Percentiles rank a stretch among this genome's conserved stretches.
Evolutionary conservation across 2,113 vertebrate species (phyloP).

Genomic region (Bubo bubo): DNA sequence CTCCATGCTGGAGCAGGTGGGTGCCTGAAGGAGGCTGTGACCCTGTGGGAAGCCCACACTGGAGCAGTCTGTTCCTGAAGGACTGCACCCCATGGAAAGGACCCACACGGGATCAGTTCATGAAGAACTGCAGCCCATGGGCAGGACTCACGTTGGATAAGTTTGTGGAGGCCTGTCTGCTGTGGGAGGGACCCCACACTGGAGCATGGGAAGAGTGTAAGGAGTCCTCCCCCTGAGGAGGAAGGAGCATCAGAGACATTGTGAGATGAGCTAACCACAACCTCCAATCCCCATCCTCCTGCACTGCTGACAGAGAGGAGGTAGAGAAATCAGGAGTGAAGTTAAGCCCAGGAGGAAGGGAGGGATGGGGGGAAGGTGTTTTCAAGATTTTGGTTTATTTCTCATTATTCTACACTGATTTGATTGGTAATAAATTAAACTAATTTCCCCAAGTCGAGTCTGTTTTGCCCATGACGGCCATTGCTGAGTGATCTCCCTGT

Average conservation of each 20-base stretch:
- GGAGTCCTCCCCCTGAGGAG: background rate
- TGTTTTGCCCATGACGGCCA: background rate
- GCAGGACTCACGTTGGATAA: background rate
- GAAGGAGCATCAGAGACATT: too few relatives aligned
- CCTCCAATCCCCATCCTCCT: background rate
- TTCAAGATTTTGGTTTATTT: background rate
- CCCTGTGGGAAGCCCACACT: background rate
- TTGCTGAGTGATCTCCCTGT: background rate
- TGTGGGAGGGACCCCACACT: background rate
- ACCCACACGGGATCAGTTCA: background rate
- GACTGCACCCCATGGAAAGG: background rate
- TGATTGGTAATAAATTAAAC: background rate
- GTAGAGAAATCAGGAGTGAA: background rate
- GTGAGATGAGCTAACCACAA: background rate
- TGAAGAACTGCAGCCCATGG: background rate
- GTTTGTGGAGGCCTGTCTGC: background rate
- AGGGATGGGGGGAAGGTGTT: background rate
- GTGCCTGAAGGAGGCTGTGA: background rate
- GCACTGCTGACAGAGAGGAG: background rate
- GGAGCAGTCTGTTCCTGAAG: background rate
- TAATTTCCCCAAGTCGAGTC: background rate
- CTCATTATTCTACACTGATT: too few relatives aligned
- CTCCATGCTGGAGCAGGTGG: background rate
- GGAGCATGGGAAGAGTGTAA: background rate
- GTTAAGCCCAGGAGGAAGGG: background rate